Evolutionary conservation across 2,113 vertebrate genomes (phyloP).

Genomic region (Edolisoma coerulescens): DNA sequence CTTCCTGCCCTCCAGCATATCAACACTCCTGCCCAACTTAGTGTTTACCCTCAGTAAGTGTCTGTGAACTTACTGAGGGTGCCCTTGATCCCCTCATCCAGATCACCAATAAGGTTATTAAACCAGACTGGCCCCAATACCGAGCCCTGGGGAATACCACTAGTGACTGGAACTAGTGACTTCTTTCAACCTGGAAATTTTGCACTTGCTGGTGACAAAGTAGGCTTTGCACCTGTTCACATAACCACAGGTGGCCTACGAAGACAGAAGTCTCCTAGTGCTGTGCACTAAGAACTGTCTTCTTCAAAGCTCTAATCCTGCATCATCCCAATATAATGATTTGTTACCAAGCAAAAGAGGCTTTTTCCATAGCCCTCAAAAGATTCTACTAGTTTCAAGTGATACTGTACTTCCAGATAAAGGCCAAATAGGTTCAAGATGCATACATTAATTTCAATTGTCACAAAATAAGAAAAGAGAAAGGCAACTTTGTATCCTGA

Average conservation of each 20-base stretch:
- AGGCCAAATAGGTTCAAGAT: background rate
- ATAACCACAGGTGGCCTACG: background rate
- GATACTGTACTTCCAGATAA: background rate
- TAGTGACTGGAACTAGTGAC: background rate
- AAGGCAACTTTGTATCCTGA: background rate
- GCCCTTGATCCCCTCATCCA: rapidly evolving
- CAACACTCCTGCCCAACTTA: background rate
- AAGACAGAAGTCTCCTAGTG: background rate
- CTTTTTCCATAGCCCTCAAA: background rate
- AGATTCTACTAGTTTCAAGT: background rate
- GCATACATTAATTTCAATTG: background rate
- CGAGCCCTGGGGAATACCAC: background rate
- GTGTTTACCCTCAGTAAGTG: too few species aligned
- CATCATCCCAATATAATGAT: background rate
- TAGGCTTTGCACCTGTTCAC: background rate
- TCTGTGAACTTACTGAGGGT: background rate
- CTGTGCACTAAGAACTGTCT: background rate
- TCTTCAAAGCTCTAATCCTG: background rate
- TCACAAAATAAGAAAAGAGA: background rate
- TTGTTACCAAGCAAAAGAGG: background rate
- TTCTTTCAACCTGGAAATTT: background rate
- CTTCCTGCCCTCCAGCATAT: background rate
- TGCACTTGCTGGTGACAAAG: background rate
- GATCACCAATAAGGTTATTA: background rate
- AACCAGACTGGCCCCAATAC: background rate